A percentile compares a stretch with the other conserved stretches of the same genome.
These are phyloP conservation scores for Entomyzon cyanotis DNA, from an alignment of 2,113 vertebrate species.

Conservation along the genomic window DNA sequence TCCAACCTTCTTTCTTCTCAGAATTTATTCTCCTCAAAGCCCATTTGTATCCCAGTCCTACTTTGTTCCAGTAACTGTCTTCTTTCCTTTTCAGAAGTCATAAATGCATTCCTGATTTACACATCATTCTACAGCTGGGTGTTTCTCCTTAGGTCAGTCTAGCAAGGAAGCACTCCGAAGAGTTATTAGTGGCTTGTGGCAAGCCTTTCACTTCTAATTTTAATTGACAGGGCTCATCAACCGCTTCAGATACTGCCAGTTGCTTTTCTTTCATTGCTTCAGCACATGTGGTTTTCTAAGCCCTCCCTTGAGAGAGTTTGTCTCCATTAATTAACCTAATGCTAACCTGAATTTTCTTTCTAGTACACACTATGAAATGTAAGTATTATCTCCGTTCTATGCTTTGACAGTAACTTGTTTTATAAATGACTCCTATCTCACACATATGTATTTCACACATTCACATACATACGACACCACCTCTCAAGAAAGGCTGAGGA, in stretches of 20 bases:
- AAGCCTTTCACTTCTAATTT: not conserved
- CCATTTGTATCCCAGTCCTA: not conserved
- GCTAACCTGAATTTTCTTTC: not conserved
- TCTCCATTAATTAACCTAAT: not conserved
- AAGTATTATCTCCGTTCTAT: not conserved
- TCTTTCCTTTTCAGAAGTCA: not conserved
- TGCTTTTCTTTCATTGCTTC: not conserved
- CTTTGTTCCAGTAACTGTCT: not conserved
- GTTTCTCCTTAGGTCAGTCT: not conserved
- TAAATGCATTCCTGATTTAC: not conserved
- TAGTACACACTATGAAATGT: not conserved
- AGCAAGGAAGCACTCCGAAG: not conserved
- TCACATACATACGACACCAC: not conserved
- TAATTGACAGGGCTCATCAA: not conserved
- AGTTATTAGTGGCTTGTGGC: not conserved
- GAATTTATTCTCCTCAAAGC: not conserved
- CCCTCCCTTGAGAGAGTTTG: not conserved
- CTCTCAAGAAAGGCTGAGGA: not conserved
- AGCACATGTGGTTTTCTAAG: not conserved
- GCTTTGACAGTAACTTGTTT: not conserved
- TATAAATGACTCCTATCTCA: not conserved
- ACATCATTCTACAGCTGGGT: not conserved
- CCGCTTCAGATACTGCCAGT: not conserved
- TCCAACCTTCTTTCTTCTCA: not conserved
- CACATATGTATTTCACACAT: not conserved